Percentiles rank a stretch among this genome's conserved stretches.
Conservation (phyloP, 2,888 invertebrate species). For the Archips crataeganus region DNA sequence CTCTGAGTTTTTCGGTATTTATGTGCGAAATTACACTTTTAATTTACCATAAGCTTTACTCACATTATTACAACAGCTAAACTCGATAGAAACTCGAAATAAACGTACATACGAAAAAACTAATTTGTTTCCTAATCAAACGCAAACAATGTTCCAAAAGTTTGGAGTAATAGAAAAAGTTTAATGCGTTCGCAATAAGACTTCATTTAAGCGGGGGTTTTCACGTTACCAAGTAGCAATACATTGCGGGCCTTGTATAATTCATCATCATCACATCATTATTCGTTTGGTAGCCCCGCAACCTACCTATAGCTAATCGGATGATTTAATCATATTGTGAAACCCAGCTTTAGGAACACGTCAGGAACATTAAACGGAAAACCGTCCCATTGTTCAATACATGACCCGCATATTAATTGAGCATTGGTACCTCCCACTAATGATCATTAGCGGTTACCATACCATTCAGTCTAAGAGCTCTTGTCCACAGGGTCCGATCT, state of each 20-base stretch:
- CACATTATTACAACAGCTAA: not conserved
- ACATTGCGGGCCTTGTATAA: no score
- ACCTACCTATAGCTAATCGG: no score
- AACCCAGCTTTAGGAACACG: not conserved
- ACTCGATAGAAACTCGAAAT: not conserved
- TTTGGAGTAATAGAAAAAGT: constrained; percentile 1
- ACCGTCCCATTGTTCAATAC: constrained; percentile 1
- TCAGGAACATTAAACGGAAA: constrained; percentile 5
- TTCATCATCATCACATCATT: no score
- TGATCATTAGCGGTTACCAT: constrained; percentile 14
- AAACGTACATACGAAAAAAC: not conserved
- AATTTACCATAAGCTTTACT: no score
- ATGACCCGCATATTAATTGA: constrained; percentile 17
- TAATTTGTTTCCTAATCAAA: not conserved
- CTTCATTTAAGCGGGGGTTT: not conserved
- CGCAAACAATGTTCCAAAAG: not conserved
- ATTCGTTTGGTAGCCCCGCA: no score
- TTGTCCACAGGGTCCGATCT: not conserved
- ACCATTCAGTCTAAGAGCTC: not conserved
- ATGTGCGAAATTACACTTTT: no score
- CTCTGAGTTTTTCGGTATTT: no score
- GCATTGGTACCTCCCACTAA: constrained; percentile 1
- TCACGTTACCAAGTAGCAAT: no score
- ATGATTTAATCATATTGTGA: no score
- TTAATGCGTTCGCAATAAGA: not conserved